A percentile compares a stretch with the other conserved stretches of the same genome.
Conservation (phyloP, 2,113 vertebrate genomes). For the Gymnocephalus cernua region DNA sequence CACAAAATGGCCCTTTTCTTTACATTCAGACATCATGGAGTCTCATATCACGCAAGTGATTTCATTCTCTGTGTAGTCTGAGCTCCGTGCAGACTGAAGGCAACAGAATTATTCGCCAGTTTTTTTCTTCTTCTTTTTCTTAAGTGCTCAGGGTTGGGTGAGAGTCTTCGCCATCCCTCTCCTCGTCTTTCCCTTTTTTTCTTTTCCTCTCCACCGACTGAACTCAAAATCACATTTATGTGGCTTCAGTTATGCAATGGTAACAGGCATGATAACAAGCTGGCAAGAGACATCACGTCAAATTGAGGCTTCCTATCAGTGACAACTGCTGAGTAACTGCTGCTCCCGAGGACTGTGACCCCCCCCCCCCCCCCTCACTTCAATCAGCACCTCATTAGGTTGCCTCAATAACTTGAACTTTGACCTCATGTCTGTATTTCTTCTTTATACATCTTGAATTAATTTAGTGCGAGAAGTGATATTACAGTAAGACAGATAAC, state of each 20-base stretch:
- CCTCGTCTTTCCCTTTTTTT: neutral
- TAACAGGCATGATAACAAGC: slow-evolving; percentile 69
- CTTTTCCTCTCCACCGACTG: slow-evolving; percentile 17
- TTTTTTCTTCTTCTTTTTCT: neutral
- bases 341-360: slow-evolving; percentile 30
- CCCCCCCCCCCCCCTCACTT: neutral
- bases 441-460: neutral
- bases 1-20: slow-evolving; percentile 77
- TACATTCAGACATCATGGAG: slow-evolving; percentile 71
- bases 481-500: neutral
- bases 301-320: slow-evolving; percentile 63
- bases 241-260: slow-evolving; percentile 69
- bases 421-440: slow-evolving; percentile 20
- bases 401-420: slow-evolving; percentile 41
- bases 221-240: slow-evolving; percentile 64
- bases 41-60: slow-evolving; percentile 45
- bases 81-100: slow-evolving; percentile 21
- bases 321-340: slow-evolving; percentile 71
- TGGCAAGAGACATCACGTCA: slow-evolving; percentile 74
- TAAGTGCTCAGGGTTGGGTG: neutral
- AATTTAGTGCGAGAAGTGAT: neutral
- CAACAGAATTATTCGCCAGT: neutral
- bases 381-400: slow-evolving; percentile 42
- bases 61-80: slow-evolving; percentile 18
- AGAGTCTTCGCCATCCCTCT: slow-evolving; percentile 7